Evolutionary conservation across 2,888 invertebrate genomes (phyloP), one percentile per base, ranked within the genome.

Genomic region (Xylota segnis): DNA sequence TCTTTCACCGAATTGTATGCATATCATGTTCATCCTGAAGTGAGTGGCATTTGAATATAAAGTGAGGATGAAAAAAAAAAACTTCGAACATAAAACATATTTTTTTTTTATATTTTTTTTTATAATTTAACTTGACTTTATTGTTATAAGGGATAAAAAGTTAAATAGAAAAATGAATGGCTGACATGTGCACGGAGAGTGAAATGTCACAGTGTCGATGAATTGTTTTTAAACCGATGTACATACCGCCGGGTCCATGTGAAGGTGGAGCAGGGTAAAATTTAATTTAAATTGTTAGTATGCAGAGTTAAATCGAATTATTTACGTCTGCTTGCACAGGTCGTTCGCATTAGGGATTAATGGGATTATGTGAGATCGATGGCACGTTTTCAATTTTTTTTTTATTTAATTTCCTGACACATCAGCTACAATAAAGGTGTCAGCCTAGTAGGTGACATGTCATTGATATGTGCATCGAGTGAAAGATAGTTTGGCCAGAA

Each of bases 21-120:
- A 83, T 83, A 83, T 78, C 54, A 47, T 47, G 72, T 59, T 78
- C 59, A 27, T 47, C 29, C 58, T 68, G 43, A 50, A 58, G 37
- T 59, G 77, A 77, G 43, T 61, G 66, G 66, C 66, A 74, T 78
- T 72, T 72, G 72, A 83, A 72, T 78, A 78, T 40, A 61, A 72
- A 66, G 50, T 14, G 45, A 4, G 50, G 65, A 37, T 47, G 23
- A 4, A 50, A 23, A 43, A 59, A 58, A 47, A 29, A 47, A 50
- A 16, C 5, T 50, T 59, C 23, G 12, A 45, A 50, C 34, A 37
- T 59, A 43, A 29, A 12, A 29, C 14, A 18, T 37, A 34, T 56
- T 29, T 56, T 29, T 56, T 56, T 34, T 59, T 59, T 59, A 23
- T 23, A 23, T 58, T n/a, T 27, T 52, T 52, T 27, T 52, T 5